Percentiles rank a stretch among this genome's conserved stretches.
Evolutionary conservation across 1,140 invertebrate genomes (phyloP).

Genomic region (Ruditapes philippinarum): DNA sequence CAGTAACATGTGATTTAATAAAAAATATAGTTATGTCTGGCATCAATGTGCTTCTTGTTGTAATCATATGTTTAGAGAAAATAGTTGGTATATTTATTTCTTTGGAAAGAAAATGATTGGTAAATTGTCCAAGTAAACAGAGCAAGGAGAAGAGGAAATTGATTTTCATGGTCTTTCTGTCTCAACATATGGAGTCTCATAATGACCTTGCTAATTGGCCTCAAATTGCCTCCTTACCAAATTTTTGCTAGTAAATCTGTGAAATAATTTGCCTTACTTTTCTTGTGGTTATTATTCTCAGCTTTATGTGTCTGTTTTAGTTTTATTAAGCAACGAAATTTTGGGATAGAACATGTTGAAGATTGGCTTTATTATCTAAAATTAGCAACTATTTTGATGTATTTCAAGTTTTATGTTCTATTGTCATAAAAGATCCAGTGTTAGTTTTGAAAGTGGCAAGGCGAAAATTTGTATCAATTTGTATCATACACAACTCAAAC

Average conservation of each 20-base stretch:
- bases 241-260: not conserved
- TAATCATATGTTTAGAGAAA: not conserved
- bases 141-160: too few relatives aligned
- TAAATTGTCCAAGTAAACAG: not conserved
- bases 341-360: too few relatives aligned
- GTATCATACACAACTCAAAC: too few relatives aligned
- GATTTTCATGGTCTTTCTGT: not conserved
- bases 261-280: not conserved
- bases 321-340: too few relatives aligned
- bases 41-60: not conserved
- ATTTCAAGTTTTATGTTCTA: too few relatives aligned
- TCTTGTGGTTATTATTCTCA: too few relatives aligned
- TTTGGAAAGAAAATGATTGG: not conserved
- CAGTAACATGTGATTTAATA: slow-evolving; percentile 12
- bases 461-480: too few relatives aligned
- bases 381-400: too few relatives aligned
- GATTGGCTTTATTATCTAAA: too few relatives aligned
- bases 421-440: too few relatives aligned
- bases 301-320: too few relatives aligned
- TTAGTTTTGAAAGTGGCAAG: too few relatives aligned
- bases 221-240: not conserved
- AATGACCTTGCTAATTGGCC: not conserved
- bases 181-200: not conserved
- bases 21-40: not conserved
- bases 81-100: not conserved